These are phyloP conservation scores for Cerceris rybyensis DNA, from an alignment of 2,888 invertebrate genomes.

Conservation along the genomic window DNA sequence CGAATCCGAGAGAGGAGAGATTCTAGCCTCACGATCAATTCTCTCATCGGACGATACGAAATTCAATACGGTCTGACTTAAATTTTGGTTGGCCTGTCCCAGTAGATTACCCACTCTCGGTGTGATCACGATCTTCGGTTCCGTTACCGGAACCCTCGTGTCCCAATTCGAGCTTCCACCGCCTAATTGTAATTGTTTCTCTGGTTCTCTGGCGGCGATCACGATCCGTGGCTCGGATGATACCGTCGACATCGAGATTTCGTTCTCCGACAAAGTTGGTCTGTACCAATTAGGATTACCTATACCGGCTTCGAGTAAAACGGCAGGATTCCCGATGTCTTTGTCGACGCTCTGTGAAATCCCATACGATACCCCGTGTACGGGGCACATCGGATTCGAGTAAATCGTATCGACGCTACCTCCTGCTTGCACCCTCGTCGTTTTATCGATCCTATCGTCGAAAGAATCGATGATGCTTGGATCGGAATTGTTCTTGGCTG, in stretches of 20 bases:
- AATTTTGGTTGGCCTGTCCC: conserved; percentile 65
- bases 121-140: conserved; percentile 75
- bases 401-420: conserved; percentile 65
- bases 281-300: conserved; percentile 76
- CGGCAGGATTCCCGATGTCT: conserved; percentile 60
- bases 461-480: conserved; percentile 73
- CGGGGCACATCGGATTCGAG: conserved; percentile 69
- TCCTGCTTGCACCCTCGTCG: conserved; percentile 29
- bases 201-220: conserved; percentile 41
- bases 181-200: conserved; percentile 31
- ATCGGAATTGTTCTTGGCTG: conserved; percentile 69
- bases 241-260: conserved; percentile 22
- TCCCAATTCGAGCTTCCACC: conserved; percentile 46
- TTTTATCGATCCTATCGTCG: conserved; percentile 55
- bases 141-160: conserved; percentile 41
- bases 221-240: conserved; percentile 63
- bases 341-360: conserved; percentile 64
- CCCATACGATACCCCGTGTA: conserved; percentile 62
- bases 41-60: conserved; percentile 42
- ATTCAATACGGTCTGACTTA: conserved; percentile 56
- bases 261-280: conserved; percentile 47
- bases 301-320: conserved; percentile 51
- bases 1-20: conserved; percentile 6
- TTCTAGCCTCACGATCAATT: conserved; percentile 49
- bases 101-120: conserved; percentile 70